A percentile compares a stretch with the other conserved stretches of the same genome.
Conservation (phyloP, 1,140 invertebrate species). For the Lepidurus couesii region DNA sequence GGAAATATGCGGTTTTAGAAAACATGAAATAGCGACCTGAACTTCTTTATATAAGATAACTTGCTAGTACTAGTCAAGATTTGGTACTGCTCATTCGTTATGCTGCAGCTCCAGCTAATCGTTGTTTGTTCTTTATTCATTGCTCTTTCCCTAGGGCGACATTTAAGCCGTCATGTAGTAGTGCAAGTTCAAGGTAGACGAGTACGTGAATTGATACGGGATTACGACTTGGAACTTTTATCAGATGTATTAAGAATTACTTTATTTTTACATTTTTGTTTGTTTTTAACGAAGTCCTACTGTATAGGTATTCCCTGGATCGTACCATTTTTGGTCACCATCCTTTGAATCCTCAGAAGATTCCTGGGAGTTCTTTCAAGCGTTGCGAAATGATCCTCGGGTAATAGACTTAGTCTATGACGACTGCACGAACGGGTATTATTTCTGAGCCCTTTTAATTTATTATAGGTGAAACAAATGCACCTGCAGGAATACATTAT, state of each 20-base stretch:
- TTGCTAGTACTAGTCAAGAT: background rate
- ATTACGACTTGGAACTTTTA: conserved; percentile 4
- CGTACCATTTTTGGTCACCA: conserved; percentile 26
- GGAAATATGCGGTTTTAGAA: background rate
- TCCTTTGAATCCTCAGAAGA: background rate
- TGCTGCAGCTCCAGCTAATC: background rate
- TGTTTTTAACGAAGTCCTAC: background rate
- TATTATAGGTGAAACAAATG: background rate
- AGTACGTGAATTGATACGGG: conserved; percentile 18
- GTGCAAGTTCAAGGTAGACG: background rate
- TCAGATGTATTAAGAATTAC: background rate
- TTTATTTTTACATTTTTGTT: background rate
- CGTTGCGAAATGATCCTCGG: conserved; percentile 25
- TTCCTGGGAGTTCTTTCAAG: background rate
- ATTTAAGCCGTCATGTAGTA: conserved; percentile 6
- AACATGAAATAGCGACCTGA: background rate
- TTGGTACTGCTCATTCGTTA: background rate
- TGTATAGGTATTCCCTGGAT: conserved; percentile 29
- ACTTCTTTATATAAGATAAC: background rate
- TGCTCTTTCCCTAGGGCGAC: background rate
- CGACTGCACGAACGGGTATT: background rate
- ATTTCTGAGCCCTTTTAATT: background rate
- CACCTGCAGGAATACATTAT: background rate
- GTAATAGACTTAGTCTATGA: conserved; percentile 16
- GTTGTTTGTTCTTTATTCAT: background rate